A percentile compares a stretch with the other conserved stretches of the same genome.
phyloP scores from a whole-genome alignment of 2,888 invertebrate species.

The Pollenia amentaria region DNA sequence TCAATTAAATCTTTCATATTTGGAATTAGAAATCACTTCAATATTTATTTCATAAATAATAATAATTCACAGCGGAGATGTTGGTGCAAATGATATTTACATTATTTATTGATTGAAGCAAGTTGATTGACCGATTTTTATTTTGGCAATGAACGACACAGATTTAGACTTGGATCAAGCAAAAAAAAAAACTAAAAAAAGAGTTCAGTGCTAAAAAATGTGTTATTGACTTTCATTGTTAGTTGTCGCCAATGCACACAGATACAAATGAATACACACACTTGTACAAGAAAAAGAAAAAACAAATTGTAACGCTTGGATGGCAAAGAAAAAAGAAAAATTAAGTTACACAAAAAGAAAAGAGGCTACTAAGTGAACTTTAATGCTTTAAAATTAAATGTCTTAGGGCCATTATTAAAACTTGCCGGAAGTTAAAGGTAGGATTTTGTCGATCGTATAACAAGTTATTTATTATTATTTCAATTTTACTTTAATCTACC shows the following conservation, averaged over 20 bases:
- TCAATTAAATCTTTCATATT: background rate
- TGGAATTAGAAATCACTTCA: background rate
- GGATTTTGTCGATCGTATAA: no score
- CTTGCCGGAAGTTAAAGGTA: no score
- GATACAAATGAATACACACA: background rate
- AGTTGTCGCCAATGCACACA: slow-evolving; percentile 25
- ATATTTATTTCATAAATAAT: slow-evolving; percentile 6
- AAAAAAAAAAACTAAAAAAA: slow-evolving; percentile 6
- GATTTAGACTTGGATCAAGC: slow-evolving; percentile 9
- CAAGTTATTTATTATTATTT: no score
- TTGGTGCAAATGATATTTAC: background rate
- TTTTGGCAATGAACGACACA: slow-evolving; percentile 63
- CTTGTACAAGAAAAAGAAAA: background rate
- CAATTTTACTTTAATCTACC: no score
- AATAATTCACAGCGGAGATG: background rate
- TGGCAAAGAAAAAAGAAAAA: slow-evolving; percentile 31
- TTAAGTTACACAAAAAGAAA: slow-evolving; percentile 28
- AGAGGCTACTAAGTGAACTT: background rate
- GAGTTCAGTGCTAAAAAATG: slow-evolving; percentile 55
- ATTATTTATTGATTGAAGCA: slow-evolving; percentile 28
- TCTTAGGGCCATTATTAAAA: no score
- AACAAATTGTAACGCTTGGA: slow-evolving; percentile 42
- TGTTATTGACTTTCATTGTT: slow-evolving; percentile 69
- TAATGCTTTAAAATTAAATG: no score
- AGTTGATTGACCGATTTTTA: slow-evolving; percentile 61